Evolutionary conservation across 2,888 invertebrate species (phyloP), one percentile per base, ranked within the genome.

Genomic region (Ferdinandea cuprea): DNA sequence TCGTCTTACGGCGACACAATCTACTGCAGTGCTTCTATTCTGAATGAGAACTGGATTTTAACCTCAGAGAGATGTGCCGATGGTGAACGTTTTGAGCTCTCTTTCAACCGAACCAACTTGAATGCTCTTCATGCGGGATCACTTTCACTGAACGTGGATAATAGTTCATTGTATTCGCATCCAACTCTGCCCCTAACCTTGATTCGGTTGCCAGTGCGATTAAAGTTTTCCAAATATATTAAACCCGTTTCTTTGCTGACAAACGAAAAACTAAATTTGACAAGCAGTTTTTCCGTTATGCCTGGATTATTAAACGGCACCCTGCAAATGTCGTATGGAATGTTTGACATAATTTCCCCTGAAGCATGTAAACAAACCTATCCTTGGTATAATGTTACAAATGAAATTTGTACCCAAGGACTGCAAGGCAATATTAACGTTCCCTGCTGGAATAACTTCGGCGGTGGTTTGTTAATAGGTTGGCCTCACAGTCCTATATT

Each of bases 1-100:
- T n/a, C 56, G 3, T 42, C 46, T 13, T 40, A 42, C 30, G 37
- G 28, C 0, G 66, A n/a, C 7, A 7, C 15, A 8, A 35, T 48
- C 40, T 68, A 71, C 19, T 86, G 86, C 48, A 85, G 85, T 37
- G 86, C 85, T 9, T 84, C 84, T 1, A 80, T 86, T 7, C 15
- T 86, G 17, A 44, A 54, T 9, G 37, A 50, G 3, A 58, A 30
- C 2, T 86, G 85, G 85, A 56, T 86, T 17, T 42, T 86, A 6
- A 85, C 83, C 1, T 80, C 85, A 8, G 9, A 32, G 6, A 25
- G 72, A 7, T 86, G 85, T 44, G 73, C 81, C 17, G 19, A 35
- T 56, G 61, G 30, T 8, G 25, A 17, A 13, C 52, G 54, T 44
- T 52, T 63, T 50, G 68, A 68, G 6, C 66, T 52, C 28, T 85